phyloP scores from a whole-genome alignment of 1,140 invertebrate species.

The Ruditapes philippinarum region DNA sequence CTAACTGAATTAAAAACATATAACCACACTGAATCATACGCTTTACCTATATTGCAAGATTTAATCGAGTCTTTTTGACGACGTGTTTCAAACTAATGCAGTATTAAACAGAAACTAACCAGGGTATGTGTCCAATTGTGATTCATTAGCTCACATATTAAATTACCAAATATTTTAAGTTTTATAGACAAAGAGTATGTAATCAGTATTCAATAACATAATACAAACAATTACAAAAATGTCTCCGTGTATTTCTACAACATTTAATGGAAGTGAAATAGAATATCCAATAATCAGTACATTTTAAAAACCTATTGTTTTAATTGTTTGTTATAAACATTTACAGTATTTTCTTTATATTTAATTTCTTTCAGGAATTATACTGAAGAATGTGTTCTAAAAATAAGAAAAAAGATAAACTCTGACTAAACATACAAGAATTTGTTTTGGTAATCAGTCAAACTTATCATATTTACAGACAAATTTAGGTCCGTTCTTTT shows the following conservation, averaged over 20 bases:
- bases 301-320: too few species aligned
- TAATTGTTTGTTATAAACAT: too few species aligned
- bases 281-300: too few species aligned
- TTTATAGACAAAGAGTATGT: neutral
- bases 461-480: too few species aligned
- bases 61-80: neutral
- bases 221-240: slow-evolving; percentile 20
- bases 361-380: too few species aligned
- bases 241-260: slow-evolving; percentile 1
- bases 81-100: neutral
- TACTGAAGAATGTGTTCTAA: too few species aligned
- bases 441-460: too few species aligned
- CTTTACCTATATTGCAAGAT: neutral
- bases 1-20: slow-evolving; percentile 24
- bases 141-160: neutral
- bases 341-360: too few species aligned
- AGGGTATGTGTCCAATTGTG: neutral
- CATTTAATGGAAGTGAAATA: too few species aligned
- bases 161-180: neutral
- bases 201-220: neutral
- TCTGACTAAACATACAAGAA: too few species aligned
- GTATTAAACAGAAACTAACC: neutral
- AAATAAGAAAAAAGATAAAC: too few species aligned
- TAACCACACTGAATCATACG: neutral
- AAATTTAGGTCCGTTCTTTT: too few species aligned